phyloP scores from a whole-genome alignment of 2,113 vertebrate genomes.

The Maccullochella peelii region DNA sequence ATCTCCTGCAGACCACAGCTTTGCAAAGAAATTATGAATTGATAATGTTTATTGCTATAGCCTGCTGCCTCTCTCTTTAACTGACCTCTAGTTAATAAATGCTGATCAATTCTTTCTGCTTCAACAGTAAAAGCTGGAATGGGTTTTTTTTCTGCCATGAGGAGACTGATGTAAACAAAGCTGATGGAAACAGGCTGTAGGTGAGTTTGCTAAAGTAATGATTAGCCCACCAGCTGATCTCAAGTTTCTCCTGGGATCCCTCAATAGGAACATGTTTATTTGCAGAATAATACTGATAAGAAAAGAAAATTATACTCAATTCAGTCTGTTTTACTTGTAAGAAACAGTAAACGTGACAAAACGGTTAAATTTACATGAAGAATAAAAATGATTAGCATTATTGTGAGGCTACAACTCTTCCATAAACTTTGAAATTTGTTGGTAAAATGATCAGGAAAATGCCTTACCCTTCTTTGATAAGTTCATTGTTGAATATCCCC shows the following conservation, averaged over 20 bases:
- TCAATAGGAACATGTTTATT: not conserved
- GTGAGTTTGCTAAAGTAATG: constrained; percentile 27
- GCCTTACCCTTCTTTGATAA: constrained; percentile 68
- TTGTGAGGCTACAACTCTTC: not conserved
- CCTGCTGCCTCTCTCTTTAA: not conserved
- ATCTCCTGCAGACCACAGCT: not conserved
- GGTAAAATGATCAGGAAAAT: not conserved
- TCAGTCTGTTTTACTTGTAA: not conserved
- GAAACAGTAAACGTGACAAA: not conserved
- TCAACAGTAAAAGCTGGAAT: not conserved
- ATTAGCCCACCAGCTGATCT: constrained; percentile 32
- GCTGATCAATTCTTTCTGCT: constrained; percentile 8
- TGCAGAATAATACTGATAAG: not conserved
- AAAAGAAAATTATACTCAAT: not conserved
- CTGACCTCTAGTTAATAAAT: constrained; percentile 34
- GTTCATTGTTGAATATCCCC: constrained; percentile 59
- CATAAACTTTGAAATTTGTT: not conserved
- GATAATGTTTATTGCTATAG: not conserved
- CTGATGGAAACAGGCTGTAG: constrained; percentile 8
- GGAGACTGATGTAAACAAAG: constrained; percentile 5
- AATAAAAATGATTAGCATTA: not conserved
- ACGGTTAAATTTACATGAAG: not conserved
- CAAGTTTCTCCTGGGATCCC: not conserved
- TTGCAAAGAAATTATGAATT: not conserved
- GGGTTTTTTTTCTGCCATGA: not conserved